Evolutionary conservation across 2,113 vertebrate species (phyloP).

Genomic region (Nyctereutes procyonoides): DNA sequence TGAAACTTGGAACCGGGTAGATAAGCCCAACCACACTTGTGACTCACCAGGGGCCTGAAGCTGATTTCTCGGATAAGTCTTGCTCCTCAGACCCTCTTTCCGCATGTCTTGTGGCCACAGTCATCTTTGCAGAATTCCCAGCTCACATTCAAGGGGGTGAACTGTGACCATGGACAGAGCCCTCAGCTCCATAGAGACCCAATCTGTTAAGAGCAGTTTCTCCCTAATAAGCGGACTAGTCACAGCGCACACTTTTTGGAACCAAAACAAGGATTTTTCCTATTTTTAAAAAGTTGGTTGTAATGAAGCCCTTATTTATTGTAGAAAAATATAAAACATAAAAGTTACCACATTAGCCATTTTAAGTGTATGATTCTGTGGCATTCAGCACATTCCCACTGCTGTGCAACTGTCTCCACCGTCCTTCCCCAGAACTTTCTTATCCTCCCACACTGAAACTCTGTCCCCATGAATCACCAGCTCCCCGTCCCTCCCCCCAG

Average conservation of each 20-base stretch:
- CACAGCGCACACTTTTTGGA: background rate
- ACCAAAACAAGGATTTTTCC: background rate
- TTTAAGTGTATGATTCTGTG: no score
- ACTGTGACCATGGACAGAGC: accelerated
- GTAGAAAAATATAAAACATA: no score
- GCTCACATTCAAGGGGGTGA: background rate
- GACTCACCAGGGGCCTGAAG: background rate
- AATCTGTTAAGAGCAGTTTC: no score
- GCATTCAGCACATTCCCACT: background rate
- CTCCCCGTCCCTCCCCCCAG: background rate
- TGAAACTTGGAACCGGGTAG: accelerated
- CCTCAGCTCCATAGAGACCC: background rate
- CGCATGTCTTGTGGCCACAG: accelerated
- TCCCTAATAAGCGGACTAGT: background rate
- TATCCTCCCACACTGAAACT: no score
- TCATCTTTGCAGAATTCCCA: background rate
- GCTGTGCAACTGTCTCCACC: no score
- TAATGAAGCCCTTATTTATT: background rate
- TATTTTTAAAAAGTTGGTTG: background rate
- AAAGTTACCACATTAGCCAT: background rate
- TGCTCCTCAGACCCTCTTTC: background rate
- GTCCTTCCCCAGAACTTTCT: background rate
- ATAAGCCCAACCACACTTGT: no score
- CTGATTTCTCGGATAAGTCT: background rate
- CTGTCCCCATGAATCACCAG: accelerated